A percentile compares a stretch with the other conserved stretches of the same genome.
These are phyloP conservation scores for Luperina testacea DNA, from an alignment of 2,888 invertebrate species.

Conservation along the genomic window DNA sequence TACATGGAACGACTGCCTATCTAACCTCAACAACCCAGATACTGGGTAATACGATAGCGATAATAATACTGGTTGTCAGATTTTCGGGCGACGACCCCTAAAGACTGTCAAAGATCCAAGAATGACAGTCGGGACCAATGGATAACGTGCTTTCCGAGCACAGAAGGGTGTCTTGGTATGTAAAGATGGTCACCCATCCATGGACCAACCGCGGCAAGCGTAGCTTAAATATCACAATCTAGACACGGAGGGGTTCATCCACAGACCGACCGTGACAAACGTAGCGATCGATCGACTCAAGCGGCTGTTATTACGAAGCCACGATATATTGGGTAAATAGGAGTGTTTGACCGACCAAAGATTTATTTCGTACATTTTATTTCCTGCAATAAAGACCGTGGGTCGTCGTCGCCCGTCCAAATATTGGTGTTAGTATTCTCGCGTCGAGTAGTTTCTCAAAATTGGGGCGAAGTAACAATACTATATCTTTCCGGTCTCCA, in stretches of 20 bases:
- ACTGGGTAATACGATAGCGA: not conserved
- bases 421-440: conserved; percentile 59
- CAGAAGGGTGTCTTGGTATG: not conserved
- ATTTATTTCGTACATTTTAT: conserved; percentile 59
- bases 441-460: conserved; percentile 45
- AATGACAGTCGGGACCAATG: no score
- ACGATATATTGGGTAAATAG: conserved; percentile 64
- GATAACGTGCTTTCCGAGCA: not conserved
- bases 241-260: not conserved
- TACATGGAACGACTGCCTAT: not conserved
- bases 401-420: conserved; percentile 39
- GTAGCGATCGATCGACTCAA: not conserved
- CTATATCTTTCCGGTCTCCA: conserved; percentile 48
- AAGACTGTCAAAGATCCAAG: not conserved
- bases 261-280: no score
- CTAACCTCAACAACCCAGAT: no score
- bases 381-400: conserved; percentile 44
- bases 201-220: not conserved
- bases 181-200: not conserved
- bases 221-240: no score
- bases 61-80: not conserved
- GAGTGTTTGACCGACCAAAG: conserved; percentile 60
- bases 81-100: not conserved
- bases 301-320: not conserved
- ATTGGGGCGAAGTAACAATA: conserved; percentile 46